Conservation (phyloP, 2,888 invertebrate species). For the Mesochorus sp. region DNA sequence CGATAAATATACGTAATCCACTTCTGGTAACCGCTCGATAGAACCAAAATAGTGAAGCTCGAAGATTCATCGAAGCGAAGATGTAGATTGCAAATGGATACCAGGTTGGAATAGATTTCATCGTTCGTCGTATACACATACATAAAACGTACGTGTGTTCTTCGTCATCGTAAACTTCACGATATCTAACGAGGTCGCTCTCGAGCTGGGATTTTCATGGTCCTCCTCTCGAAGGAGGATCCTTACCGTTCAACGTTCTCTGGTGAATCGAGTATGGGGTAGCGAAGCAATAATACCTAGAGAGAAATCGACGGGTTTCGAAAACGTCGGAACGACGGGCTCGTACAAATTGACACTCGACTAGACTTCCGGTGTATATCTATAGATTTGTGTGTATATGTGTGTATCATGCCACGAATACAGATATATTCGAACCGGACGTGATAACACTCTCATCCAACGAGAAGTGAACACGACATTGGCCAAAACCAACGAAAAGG, state of each 20-base stretch:
- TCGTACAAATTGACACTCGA: constrained; percentile 47
- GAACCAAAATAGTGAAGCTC: constrained; percentile 8
- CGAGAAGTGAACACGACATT: constrained; percentile 28
- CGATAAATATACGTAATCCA: background rate
- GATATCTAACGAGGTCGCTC: constrained; percentile 42
- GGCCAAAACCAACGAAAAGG: constrained; percentile 38
- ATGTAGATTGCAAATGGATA: constrained; percentile 1
- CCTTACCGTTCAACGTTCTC: constrained; percentile 15
- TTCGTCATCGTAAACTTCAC: constrained; percentile 21
- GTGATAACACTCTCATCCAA: constrained; percentile 2
- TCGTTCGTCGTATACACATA: background rate
- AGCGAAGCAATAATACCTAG: constrained; percentile 44
- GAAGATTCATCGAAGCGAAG: constrained; percentile 25
- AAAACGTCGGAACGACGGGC: background rate
- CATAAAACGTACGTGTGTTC: background rate
- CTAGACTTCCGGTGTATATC: background rate
- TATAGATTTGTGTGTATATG: background rate
- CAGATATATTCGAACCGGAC: constrained; percentile 14
- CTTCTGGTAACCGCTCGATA: background rate
- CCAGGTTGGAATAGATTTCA: constrained; percentile 34
- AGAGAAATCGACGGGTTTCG: constrained; percentile 17
- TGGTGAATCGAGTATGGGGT: constrained; percentile 13
- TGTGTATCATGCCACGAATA: no score
- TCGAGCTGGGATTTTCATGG: constrained; percentile 17
- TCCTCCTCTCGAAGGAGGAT: constrained; percentile 24